Conservation (phyloP, 2,888 invertebrate species). For the Ectemnius cavifrons region DNA sequence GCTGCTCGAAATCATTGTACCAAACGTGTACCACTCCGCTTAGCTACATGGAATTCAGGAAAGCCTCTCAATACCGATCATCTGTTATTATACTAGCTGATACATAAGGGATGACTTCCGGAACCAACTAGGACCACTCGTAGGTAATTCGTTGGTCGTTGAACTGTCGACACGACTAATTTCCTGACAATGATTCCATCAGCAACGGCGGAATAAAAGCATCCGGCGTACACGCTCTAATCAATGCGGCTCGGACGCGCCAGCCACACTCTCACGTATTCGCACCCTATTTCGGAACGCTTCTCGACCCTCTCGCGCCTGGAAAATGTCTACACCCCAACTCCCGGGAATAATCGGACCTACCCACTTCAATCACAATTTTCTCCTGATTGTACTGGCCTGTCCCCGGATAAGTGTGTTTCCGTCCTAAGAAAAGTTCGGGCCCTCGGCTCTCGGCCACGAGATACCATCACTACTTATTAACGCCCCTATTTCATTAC, state of each 20-base stretch:
- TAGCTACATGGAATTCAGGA: no score
- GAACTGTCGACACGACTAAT: constrained; percentile 26
- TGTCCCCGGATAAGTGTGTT: constrained; percentile 6
- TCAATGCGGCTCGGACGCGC: constrained; percentile 20
- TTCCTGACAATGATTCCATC: constrained; percentile 29
- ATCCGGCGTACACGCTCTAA: constrained; percentile 17
- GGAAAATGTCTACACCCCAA: constrained; percentile 1
- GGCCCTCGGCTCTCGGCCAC: background rate
- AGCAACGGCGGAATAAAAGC: constrained; percentile 21
- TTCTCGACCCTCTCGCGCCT: background rate
- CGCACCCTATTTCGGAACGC: constrained; percentile 2
- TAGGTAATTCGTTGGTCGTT: constrained; percentile 30
- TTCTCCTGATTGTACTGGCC: constrained; percentile 28
- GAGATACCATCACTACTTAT: constrained; percentile 3
- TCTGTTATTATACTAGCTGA: no score
- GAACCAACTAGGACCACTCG: background rate
- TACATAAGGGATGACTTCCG: background rate
- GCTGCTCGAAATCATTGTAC: no score
- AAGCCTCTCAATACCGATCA: no score
- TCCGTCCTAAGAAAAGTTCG: background rate
- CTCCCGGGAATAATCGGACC: constrained; percentile 41
- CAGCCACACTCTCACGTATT: constrained; percentile 13
- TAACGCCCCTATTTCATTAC: constrained; percentile 6
- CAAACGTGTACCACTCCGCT: no score
- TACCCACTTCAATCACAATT: constrained; percentile 40